Conservation (phyloP, 2,888 invertebrate genomes). For the Carabus problematicus region DNA sequence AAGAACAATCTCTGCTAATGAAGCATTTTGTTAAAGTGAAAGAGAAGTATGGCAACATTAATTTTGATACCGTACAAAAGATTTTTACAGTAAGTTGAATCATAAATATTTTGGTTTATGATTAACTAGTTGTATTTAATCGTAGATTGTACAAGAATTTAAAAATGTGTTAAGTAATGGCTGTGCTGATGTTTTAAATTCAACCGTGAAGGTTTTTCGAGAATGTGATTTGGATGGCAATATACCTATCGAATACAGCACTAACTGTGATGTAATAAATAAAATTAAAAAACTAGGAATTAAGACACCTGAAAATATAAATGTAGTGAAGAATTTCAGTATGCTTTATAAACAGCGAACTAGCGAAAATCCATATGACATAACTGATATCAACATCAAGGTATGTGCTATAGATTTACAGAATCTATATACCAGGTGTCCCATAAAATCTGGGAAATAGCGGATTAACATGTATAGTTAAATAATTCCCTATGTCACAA, state of each 20-base stretch:
- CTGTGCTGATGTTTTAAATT: constrained; percentile 8
- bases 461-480: too few relatives aligned
- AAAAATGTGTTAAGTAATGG: constrained; percentile 14
- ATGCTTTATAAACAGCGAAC: constrained; percentile 60
- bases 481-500: too few relatives aligned
- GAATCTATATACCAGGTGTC: too few relatives aligned
- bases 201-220: background rate
- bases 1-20: constrained; percentile 65
- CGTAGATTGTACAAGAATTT: constrained; percentile 25
- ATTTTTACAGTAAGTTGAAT: constrained; percentile 63
- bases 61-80: constrained; percentile 62
- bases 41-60: constrained; percentile 67
- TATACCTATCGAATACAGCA: constrained; percentile 52
- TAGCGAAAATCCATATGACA: background rate
- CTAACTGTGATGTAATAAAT: constrained; percentile 59
- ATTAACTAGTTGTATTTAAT: background rate
- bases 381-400: background rate
- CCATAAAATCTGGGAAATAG: too few relatives aligned
- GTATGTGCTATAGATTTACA: background rate
- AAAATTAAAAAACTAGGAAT: constrained; percentile 58
- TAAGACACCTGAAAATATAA: constrained; percentile 58
- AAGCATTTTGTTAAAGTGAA: constrained; percentile 66
- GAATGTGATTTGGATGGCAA: constrained; percentile 60
- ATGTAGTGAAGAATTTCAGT: constrained; percentile 61
- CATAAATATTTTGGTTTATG: constrained; percentile 1